Percentiles rank a stretch among this genome's conserved stretches.
phyloP scores from a whole-genome alignment of 1,140 invertebrate genomes.

The Drosophila kanapiae region DNA sequence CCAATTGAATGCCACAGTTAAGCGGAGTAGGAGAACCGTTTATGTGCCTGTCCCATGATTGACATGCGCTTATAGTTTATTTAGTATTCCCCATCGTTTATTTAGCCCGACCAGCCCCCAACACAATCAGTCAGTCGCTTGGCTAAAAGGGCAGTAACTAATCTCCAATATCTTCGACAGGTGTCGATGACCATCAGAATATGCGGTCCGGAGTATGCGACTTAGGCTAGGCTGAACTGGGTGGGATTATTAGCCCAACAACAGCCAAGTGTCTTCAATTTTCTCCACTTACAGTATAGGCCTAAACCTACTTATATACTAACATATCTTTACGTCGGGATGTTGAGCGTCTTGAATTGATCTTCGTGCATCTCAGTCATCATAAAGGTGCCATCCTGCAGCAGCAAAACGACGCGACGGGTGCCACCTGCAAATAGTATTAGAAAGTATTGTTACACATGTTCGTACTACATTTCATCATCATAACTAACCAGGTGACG shows the following conservation, averaged over 20 bases:
- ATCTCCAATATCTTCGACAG: slow-evolving; percentile 4
- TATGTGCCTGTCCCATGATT: background rate
- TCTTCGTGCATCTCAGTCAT: slow-evolving; percentile 94
- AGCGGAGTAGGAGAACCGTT: background rate
- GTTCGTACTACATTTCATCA: too few species aligned
- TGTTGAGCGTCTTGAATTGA: slow-evolving; percentile 90
- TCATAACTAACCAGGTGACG: slow-evolving; percentile 89
- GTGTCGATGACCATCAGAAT: background rate
- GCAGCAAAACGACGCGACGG: slow-evolving; percentile 91
- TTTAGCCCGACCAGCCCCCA: slow-evolving; percentile 1
- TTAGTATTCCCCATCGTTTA: slow-evolving; percentile 8
- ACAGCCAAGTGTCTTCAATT: slow-evolving; percentile 18
- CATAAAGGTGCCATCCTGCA: slow-evolving; percentile 93
- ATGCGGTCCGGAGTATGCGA: background rate
- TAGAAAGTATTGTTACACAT: background rate
- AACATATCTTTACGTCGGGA: slow-evolving; percentile 70
- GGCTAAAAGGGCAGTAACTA: background rate
- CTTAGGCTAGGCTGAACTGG: slow-evolving; percentile 8
- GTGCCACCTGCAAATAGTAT: slow-evolving; percentile 88
- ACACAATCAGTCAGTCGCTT: background rate
- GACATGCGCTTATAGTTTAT: background rate
- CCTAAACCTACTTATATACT: slow-evolving; percentile 22
- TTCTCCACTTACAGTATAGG: slow-evolving; percentile 19
- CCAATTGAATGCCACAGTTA: too few species aligned
- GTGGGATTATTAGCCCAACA: slow-evolving; percentile 10